Evolutionary conservation across 2,888 invertebrate species (phyloP), one percentile per base, ranked within the genome.

Genomic region (Lithosia quadra): DNA sequence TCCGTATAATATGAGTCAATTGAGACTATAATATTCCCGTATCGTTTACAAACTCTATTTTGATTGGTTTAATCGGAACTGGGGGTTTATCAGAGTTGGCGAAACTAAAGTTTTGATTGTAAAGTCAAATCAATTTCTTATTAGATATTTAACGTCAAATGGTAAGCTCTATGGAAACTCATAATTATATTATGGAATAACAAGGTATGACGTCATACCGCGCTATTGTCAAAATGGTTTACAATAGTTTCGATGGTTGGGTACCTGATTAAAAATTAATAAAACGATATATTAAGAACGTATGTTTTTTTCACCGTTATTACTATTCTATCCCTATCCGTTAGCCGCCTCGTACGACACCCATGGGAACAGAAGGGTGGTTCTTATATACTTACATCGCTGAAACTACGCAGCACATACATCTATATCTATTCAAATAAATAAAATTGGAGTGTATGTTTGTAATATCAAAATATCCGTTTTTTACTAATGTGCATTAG

Each of bases 11-110:
- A 43, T 55, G n/a, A 7, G 33, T 18, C 18, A 65, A 28, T 59
- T 63, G 22, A 24, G 49, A 63, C 58, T 56, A 67, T 63, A 33
- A 58, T 65, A 28, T 28, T 28, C 2, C 18, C n/a, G 49, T 8
- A n/a, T 18, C 49, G 49, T 49, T n/a, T 49, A n/a, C n/a, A 2
- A n/a, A 49, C n/a, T 49, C 7, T 9, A n/a, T 8, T 43, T 43
- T 43, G 43, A 43, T 7, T 43, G 1, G 0, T 18, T 43, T 43
- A 10, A 1, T 0, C 13, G 18, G 13, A 33, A 33, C n/a, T n/a
- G n/a, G n/a, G n/a, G n/a, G n/a, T n/a, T n/a, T n/a, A n/a, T n/a
- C n/a, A n/a, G n/a, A n/a, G n/a, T n/a, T n/a, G n/a, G n/a, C n/a
- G n/a, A n/a, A n/a, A n/a, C n/a, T n/a, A n/a, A n/a, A 28, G 28